Conservation (phyloP, 2,888 invertebrate species). For the Ctenicera cuprea region DNA sequence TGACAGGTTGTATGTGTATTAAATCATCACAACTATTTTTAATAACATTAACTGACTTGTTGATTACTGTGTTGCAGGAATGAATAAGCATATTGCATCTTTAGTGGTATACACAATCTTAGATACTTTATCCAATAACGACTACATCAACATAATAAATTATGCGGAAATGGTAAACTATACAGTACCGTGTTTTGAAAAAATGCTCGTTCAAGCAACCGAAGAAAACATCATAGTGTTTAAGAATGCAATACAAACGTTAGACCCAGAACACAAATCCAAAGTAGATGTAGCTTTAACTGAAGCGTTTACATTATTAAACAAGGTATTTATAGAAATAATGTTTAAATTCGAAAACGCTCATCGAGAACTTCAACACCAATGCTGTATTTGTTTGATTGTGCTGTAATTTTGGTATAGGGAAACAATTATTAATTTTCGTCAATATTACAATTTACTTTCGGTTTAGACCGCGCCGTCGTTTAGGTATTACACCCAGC, state of each 20-base stretch:
- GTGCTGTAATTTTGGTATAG: no score
- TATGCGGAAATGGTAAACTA: constrained; percentile 83
- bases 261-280: constrained; percentile 86
- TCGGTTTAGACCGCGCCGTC: no score
- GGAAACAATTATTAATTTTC: no score
- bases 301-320: constrained; percentile 88
- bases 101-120: constrained; percentile 92
- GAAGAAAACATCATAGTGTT: constrained; percentile 88
- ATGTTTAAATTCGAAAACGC: no score
- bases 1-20: constrained; percentile 85
- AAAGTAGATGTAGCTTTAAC: constrained; percentile 89
- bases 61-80: constrained; percentile 62
- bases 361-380: no score
- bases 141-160: constrained; percentile 94
- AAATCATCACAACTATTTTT: constrained; percentile 8
- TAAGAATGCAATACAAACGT: constrained; percentile 79
- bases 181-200: constrained; percentile 90
- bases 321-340: constrained; percentile 75
- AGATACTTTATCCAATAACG: constrained; percentile 97
- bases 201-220: constrained; percentile 90
- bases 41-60: no score
- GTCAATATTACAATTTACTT: no score
- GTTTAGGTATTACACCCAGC: no score
- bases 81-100: constrained; percentile 82
- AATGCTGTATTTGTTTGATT: not conserved